Evolutionary conservation across 2,888 invertebrate genomes (phyloP), one percentile per base, ranked within the genome.

Genomic region (Cataglyphis livida): DNA sequence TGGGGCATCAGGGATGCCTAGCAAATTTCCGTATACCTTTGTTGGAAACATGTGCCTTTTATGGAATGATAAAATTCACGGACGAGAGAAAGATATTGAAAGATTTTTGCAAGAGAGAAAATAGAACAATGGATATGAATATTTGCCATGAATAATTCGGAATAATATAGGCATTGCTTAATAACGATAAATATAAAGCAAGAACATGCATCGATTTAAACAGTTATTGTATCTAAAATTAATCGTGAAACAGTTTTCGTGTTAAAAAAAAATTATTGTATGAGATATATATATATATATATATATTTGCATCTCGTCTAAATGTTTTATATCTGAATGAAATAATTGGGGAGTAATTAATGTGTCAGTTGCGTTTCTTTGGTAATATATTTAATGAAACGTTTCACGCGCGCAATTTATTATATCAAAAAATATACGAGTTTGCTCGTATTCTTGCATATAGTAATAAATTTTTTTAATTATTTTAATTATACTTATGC

Each of bases 1-100:
- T 41, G n/a, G 66, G 18, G 41, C 57, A 78, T 78, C 68, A 48
- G n/a, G 41, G 65, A 76, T 76, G 41, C 32, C 57, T 70, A 44
- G 32, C 44, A 59, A 70, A 59, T 78, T 68, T 70, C 35, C 44
- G 12, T 59, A 57, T 70, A 59, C 12, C 25, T 68, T 68, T 78
- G 38, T 18, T 54, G 38, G n/a, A 54, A 66, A 76, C 25, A n/a
- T 38, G n/a, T 28, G 21, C 18, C 25, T 41, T 68, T 59, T 78
- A 32, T 25, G 32, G 48, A n/a, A n/a, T 48, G 38, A 78, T 44
- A 68, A 32, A 57, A 10, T 18, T 78, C 12, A 38, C 18, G 21
- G 25, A 32, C 57, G 41, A 57, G 57, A 68, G 41, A 78, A 38
- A 66, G 28, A 66, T 18, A 18, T 57, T 44, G 10, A 68, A 59